Evolutionary conservation across 2,113 vertebrate species (phyloP), one percentile per base, ranked within the genome.

Genomic region (Pycnonotus jocosus): DNA sequence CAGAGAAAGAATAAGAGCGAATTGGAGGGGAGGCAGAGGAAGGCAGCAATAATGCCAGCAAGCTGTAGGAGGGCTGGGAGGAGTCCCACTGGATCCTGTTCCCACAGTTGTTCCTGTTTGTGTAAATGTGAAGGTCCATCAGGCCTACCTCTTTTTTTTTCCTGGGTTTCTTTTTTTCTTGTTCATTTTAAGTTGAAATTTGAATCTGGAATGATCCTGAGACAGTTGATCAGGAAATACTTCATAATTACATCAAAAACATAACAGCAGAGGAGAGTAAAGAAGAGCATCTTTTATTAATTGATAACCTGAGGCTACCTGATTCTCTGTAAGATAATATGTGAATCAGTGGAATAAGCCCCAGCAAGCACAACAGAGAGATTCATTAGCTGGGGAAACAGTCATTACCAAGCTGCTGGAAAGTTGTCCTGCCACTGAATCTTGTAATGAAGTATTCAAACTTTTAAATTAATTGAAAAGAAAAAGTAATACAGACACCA

Each of bases 101-200:
- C 48, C 22, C 57, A 53, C 0, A 0, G 24, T 17, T 12, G 1
- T 28, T 15, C 0, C 2, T 44, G n/a, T 54, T 37, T 50, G 30
- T 28, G 25, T 60, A 51, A 94, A 78, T 40, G 17, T 42, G 58
- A 62, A 12, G 15, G 30, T 58, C 20, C 50, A 58, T 60, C 33
- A 72, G 27, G 31, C 5, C 33, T 56, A 16, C 3, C 5, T 40
- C 4, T 9, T 10, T 27, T 53, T 53, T 58, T 37, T 24, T 21
- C 31, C n/a, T 58, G 22, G 4, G 6, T 4, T 7, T 48, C 31
- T 17, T 76, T 76, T 28, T 15, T 74, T 51, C 15, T 1, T 51
- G 23, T 64, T 85, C n/a, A 69, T 65, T 92, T 88, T 53, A 57
- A 13, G 4, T 68, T 71, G 48, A 90, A 90, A 60, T 76, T 72